These are phyloP conservation scores for Atethmia centrago DNA, from an alignment of 2,888 invertebrate genomes.

Conservation along the genomic window DNA sequence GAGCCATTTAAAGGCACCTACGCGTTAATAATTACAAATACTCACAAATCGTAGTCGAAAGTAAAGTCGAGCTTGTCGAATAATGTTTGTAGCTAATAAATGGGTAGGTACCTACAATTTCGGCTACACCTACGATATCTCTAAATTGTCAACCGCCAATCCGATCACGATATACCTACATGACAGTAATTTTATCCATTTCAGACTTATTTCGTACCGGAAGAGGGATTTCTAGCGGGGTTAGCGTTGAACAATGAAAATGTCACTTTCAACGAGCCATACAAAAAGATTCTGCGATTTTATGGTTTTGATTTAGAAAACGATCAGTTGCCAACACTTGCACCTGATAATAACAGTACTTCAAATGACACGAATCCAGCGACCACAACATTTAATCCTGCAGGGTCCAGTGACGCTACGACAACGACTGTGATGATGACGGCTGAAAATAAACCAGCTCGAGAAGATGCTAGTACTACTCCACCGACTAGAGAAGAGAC, in stretches of 20 bases:
- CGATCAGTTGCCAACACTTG: conserved; percentile 78
- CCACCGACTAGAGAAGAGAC: conserved; percentile 76
- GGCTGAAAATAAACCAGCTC: conserved; percentile 66
- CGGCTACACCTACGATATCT: background rate
- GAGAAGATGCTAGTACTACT: conserved; percentile 69
- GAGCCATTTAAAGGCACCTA: too few species aligned
- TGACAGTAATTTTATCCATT: conserved; percentile 63
- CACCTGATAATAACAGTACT: conserved; percentile 70
- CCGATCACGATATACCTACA: background rate
- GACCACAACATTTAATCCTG: conserved; percentile 60
- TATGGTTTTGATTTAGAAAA: conserved; percentile 95
- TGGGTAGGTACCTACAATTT: background rate
- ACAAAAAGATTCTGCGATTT: conserved; percentile 93
- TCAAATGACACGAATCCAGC: conserved; percentile 67
- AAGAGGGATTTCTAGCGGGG: conserved; percentile 95
- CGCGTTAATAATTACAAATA: too few species aligned
- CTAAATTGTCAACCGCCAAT: background rate
- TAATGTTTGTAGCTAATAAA: background rate
- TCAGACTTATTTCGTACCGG: conserved; percentile 95
- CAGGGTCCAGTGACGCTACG: conserved; percentile 53
- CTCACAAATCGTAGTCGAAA: background rate
- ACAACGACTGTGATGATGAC: conserved; percentile 64
- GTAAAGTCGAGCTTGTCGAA: background rate
- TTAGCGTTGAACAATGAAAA: conserved; percentile 95
- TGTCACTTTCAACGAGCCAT: conserved; percentile 93